Base-by-base conservation (phyloP, 2,797 vertebrate genomes). In the Anguilla obscura region DNA sequence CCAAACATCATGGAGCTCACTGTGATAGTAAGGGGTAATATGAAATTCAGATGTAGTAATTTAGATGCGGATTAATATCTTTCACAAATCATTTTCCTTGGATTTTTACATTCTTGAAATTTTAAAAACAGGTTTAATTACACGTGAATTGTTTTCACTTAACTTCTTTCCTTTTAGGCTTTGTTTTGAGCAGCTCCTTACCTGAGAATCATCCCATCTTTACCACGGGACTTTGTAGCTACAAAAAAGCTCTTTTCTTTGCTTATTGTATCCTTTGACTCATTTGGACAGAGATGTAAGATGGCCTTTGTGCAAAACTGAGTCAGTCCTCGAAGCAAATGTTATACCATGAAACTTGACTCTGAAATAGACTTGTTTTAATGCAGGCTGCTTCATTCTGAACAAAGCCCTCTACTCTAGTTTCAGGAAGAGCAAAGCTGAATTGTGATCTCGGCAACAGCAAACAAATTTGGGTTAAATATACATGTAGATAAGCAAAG, bases 341-440 rank as follows among this genome's bases (percentile, higher is more conserved):
- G 16, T 27, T 76, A 10, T 18, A 7, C 36, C 33, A 76, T 40
- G 74, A 76, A 76, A 76, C 33, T 36, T 40, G 74, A 76, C 14
- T 40, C 74, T 76, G 74, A 18, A 40, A 21, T 14, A 40, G 12
- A 36, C 30, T 76, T 36, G 33, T 21, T 40, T 40, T 76, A 76
- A 76, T 76, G 74, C 9, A 40, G 33, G 33, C 8, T 40, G 12
- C 33, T 36, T 36, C 12, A 40, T 18, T 76, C 74, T 40, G 30
- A 76, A 76, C 74, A 76, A 76, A 76, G 74, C 74, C 36, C 3
- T 40, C 14, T 76, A 33, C 69, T 74, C 33, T n/a, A 76, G 74
- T 76, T 76, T 18, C 74, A 76, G 74, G 33, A 76, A 76, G 33
- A 36, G 30, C 33, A 18, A 16, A 36, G 33, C 33, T 36, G 74